A percentile compares a stretch with the other conserved stretches of the same genome.
Evolutionary conservation across 2,797 vertebrate genomes (phyloP).

Genomic region (Enteromius viviparus): DNA sequence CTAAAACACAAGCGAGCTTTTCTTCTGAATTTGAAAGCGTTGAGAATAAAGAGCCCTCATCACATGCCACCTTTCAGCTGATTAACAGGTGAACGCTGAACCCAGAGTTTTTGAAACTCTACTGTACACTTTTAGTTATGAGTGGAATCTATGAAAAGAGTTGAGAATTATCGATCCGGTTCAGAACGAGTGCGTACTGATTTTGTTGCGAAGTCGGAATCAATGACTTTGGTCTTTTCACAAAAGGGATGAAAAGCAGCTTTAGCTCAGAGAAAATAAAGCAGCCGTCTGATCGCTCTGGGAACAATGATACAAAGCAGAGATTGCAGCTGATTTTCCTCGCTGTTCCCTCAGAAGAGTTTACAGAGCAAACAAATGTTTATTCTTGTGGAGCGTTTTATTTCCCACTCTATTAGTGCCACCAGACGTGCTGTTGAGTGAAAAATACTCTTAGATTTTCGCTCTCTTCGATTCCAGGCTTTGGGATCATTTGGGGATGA

Average conservation of each 20-base stretch:
- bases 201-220: slow-evolving; percentile 60
- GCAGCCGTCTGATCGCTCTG: slow-evolving; percentile 48
- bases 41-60: slow-evolving; percentile 25
- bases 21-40: slow-evolving; percentile 6
- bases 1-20: background rate
- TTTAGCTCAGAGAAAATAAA: slow-evolving; percentile 58
- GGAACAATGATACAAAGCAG: slow-evolving; percentile 58
- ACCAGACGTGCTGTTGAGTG: slow-evolving; percentile 40
- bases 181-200: slow-evolving; percentile 45
- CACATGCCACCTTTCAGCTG: slow-evolving; percentile 37
- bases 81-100: slow-evolving; percentile 49
- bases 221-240: slow-evolving; percentile 56
- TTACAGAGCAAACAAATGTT: slow-evolving; percentile 61
- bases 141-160: slow-evolving; percentile 54
- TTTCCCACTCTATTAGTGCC: slow-evolving; percentile 54
- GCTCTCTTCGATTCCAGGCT: slow-evolving; percentile 19
- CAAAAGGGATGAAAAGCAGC: slow-evolving; percentile 53
- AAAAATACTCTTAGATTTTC: slow-evolving; percentile 27
- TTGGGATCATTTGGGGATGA: slow-evolving; percentile 21
- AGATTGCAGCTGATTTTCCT: slow-evolving; percentile 58
- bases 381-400: slow-evolving; percentile 51
- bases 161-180: slow-evolving; percentile 61
- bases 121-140: slow-evolving; percentile 43
- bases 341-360: slow-evolving; percentile 47
- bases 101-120: slow-evolving; percentile 40